A percentile compares a stretch with the other conserved stretches of the same genome.
Evolutionary conservation across 2,113 vertebrate species (phyloP).

Genomic region (Tapirus terrestris): DNA sequence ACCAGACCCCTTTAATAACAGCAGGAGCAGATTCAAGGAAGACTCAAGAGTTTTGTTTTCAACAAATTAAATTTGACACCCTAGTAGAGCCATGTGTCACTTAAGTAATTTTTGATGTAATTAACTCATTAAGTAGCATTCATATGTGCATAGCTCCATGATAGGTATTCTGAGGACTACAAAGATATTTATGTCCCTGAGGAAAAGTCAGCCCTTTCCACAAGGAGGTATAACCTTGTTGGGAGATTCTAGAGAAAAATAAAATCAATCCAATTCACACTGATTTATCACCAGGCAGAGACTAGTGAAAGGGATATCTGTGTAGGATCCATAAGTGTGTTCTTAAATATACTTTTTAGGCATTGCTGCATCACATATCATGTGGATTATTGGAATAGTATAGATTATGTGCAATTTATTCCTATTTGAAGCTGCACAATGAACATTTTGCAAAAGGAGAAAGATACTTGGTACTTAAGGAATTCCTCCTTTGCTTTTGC

Average conservation of each 20-base stretch:
- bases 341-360: not conserved
- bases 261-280: not conserved
- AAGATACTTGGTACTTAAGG: not conserved
- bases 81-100: not conserved
- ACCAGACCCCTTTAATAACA: not conserved
- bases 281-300: not conserved
- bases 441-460: constrained; percentile 21
- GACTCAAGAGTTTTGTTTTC: not conserved
- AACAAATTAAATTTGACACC: not conserved
- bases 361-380: not conserved
- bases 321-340: not conserved
- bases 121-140: not conserved
- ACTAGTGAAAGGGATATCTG: not conserved
- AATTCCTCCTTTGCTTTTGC: not conserved
- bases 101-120: not conserved
- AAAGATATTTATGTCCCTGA: not conserved
- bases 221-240: not conserved
- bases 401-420: not conserved
- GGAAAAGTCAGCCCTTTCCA: not conserved
- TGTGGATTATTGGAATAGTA: not conserved
- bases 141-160: not conserved
- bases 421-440: not conserved
- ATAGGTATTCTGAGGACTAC: not conserved
- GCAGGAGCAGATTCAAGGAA: not conserved
- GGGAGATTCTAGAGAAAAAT: not conserved